Conservation (phyloP, 2,888 invertebrate species). For the Loripinus fragilis region DNA sequence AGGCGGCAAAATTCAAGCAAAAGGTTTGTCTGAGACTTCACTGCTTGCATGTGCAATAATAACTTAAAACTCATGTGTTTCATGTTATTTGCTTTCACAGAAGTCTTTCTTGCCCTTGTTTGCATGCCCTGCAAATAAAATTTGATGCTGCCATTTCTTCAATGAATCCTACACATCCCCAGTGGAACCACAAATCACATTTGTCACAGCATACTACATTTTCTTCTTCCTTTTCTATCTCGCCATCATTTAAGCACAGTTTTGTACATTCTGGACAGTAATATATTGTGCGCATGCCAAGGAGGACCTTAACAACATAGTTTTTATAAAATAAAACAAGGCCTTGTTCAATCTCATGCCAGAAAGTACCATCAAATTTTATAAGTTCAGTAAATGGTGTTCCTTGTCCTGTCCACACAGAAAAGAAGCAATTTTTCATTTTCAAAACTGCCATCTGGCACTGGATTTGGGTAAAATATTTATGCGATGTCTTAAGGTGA, state of each 20-base stretch:
- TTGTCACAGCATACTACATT: neutral
- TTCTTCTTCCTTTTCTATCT: too few relatives aligned
- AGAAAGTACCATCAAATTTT: neutral
- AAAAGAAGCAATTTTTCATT: neutral
- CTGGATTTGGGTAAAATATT: neutral
- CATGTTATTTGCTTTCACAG: too few relatives aligned
- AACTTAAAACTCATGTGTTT: too few relatives aligned
- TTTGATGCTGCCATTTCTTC: neutral
- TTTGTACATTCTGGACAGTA: too few relatives aligned
- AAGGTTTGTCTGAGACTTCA: too few relatives aligned
- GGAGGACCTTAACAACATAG: neutral
- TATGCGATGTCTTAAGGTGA: neutral
- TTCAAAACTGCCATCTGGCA: slow-evolving; percentile 4
- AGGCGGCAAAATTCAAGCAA: too few relatives aligned
- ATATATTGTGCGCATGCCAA: too few relatives aligned
- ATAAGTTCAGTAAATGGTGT: neutral
- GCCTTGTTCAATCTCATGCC: neutral
- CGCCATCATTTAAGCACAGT: too few relatives aligned
- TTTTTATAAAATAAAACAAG: neutral
- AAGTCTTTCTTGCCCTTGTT: neutral
- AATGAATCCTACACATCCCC: neutral
- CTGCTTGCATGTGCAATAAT: too few relatives aligned
- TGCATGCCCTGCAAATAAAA: neutral
- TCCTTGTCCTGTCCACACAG: slow-evolving; percentile 5
- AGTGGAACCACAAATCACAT: slow-evolving; percentile 9